Percentiles rank a stretch among this genome's conserved stretches.
Conservation (phyloP, 1,140 invertebrate genomes). For the Epicauta chinensis region DNA sequence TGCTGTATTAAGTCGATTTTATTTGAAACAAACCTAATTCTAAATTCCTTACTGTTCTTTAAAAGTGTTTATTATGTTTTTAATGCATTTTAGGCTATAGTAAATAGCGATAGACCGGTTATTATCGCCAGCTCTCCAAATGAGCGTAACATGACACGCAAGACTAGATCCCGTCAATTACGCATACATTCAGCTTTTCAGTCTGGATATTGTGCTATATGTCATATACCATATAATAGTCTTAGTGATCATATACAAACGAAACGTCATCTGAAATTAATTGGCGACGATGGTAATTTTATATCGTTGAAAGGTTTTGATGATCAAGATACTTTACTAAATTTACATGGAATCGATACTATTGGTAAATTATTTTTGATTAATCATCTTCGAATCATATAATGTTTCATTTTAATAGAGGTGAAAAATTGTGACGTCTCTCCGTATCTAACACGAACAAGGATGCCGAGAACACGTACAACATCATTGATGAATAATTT, state of each 20-base stretch:
- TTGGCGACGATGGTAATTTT: conserved; percentile 64
- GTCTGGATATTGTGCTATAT: conserved; percentile 70
- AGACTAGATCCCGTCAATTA: conserved; percentile 53
- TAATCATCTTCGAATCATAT: conserved; percentile 1
- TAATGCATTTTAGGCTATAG: background rate
- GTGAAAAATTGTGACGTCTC: conserved; percentile 19
- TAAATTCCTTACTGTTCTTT: background rate
- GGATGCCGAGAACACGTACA: conserved; percentile 33
- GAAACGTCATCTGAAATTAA: conserved; percentile 63
- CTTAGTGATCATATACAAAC: conserved; percentile 60
- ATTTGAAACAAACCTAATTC: too few relatives aligned
- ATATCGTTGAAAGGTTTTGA: conserved; percentile 40
- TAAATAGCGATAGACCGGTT: background rate
- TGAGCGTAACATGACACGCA: conserved; percentile 41
- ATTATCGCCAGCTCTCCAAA: conserved; percentile 2
- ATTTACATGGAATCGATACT: conserved; percentile 32
- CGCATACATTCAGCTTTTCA: conserved; percentile 48
- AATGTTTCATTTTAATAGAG: conserved; percentile 4
- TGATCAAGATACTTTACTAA: conserved; percentile 56
- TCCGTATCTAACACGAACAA: conserved; percentile 11
- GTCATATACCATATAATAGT: conserved; percentile 61
- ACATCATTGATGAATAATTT: conserved; percentile 31
- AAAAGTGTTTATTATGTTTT: background rate
- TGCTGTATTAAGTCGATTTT: too few relatives aligned
- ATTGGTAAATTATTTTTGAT: conserved; percentile 27